Evolutionary conservation across 30 jellyfish, hydroid and myxozoan species (phyloP).

Genomic region (Rhopilema esculentum): DNA sequence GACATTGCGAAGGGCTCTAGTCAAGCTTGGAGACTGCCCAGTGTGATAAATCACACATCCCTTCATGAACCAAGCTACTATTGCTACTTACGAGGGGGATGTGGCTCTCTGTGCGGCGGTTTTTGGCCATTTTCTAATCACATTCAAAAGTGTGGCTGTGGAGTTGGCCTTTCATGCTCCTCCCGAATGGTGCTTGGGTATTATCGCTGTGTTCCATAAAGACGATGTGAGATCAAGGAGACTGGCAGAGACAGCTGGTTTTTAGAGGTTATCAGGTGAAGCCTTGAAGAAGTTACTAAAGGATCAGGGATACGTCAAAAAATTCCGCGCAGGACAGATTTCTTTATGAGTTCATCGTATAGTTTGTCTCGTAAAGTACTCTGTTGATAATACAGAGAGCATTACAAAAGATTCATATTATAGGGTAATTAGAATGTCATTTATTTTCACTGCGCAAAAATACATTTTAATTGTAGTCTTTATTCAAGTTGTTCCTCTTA

Average conservation of each 20-base stretch:
- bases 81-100: constrained; percentile 60
- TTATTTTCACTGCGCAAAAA: no score
- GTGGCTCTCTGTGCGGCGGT: constrained; percentile 59
- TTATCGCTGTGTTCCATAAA: constrained; percentile 25
- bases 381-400: no score
- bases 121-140: constrained; percentile 16
- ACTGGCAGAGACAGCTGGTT: neutral
- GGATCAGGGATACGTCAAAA: neutral
- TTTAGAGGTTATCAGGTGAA: neutral
- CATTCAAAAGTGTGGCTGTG: constrained; percentile 68
- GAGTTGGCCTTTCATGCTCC: constrained; percentile 59
- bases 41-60: neutral
- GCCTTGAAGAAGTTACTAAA: neutral
- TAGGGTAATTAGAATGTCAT: no score
- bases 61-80: constrained; percentile 4
- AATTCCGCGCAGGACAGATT: neutral
- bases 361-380: no score
- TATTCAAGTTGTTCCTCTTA: no score
- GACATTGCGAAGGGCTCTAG: constrained; percentile 26
- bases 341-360: neutral
- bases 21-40: constrained; percentile 2
- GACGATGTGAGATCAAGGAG: neutral
- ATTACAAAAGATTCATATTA: no score
- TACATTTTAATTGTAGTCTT: no score
- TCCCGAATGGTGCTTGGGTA: constrained; percentile 16